Base-by-base conservation (phyloP, 2,113 vertebrate species). In the Sinocyclocheilus anshuiensis region DNA sequence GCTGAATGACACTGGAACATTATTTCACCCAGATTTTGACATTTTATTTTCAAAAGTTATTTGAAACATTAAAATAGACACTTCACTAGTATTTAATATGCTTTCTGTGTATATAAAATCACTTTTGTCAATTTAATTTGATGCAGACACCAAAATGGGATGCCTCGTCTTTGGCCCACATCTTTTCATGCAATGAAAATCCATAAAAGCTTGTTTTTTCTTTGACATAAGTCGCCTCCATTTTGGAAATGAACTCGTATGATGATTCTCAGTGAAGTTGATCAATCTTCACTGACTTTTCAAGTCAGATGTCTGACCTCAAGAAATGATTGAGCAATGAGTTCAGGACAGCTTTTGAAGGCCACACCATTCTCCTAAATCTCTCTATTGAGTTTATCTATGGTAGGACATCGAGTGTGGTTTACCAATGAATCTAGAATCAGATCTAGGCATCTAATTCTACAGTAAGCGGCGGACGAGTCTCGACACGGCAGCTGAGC, bases 401-500 rank as follows among this genome's bases (percentile, higher is more conserved):
- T 29, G 26, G 24, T 26, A 55, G 75, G 24, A 18, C 18, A 15
- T n/a, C 10, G 29, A 36, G 26, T 59, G 26, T 53, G 6, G 29
- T 59, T 78, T 78, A 13, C 77, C 26, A 16, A 59, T 15, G 39
- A 16, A 16, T 75, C 22, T 48, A 48, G 20, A 15, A 7, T 75
- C 39, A 57, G 63, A 59, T n/a, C 6, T 3, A n/a, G 76, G 55
- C 29, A 33, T 77, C 29, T 82, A 1, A 24, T 72, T 67, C 39
- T 10, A 15, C 39, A 61, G 16, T 39, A 76, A 76, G 63, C 72
- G 11, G 61, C 11, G 36, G 76, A 36, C 87, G 13, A 77, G 88
- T 89, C 77, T 71, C 57, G 20, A 55, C 88, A 61, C 6, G 82
- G 15, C 42, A 13, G 4, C 45, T 15, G 55, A 48, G n/a, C 81